Evolutionary conservation across 2,113 vertebrate genomes (phyloP), one percentile per base, ranked within the genome.

Genomic region (Petrocephalus zakoni): DNA sequence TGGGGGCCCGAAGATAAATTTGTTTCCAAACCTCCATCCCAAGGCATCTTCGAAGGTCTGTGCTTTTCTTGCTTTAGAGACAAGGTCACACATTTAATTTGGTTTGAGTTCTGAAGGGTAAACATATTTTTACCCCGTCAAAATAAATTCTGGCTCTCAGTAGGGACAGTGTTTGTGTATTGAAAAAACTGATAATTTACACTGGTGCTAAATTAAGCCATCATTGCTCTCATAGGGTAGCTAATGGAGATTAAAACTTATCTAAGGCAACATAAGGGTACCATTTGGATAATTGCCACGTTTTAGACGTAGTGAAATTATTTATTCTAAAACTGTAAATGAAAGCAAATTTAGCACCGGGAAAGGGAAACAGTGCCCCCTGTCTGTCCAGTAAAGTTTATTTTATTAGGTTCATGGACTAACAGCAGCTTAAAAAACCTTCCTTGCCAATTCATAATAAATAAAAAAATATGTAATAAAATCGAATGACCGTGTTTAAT

Each of bases 11-110:
- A 85, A 10, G 21, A 82, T 52, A 4, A 52, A 55, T 3, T 37
- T 88, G 72, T 88, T 88, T 88, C 49, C 52, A 22, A 37, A 34
- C 52, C 75, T 88, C 51, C 21, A 15, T 88, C 87, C 75, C 29
- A 46, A 88, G 87, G 42, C 49, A 78, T 56, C 34, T 58, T n/a
- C 29, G 8, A 55, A 88, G 87, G 46, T 53, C 52, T 29, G 68
- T 15, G 29, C 91, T 90, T 84, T 86, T 89, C 88, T 90, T 85
- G 51, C 87, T 53, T 78, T 88, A 88, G 89, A 89, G 68, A 87
- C 15, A 47, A 93, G 92, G 93, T 93, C 91, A 93, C 89, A 86
- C 83, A 91, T 93, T 93, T 93, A 92, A 93, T 94, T 93, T 91
- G 90, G 92, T 93, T 88, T 89, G 6, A 90, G 92, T 92, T 88